Conservation (phyloP, 2,888 invertebrate genomes). For the Crematogaster levior region DNA sequence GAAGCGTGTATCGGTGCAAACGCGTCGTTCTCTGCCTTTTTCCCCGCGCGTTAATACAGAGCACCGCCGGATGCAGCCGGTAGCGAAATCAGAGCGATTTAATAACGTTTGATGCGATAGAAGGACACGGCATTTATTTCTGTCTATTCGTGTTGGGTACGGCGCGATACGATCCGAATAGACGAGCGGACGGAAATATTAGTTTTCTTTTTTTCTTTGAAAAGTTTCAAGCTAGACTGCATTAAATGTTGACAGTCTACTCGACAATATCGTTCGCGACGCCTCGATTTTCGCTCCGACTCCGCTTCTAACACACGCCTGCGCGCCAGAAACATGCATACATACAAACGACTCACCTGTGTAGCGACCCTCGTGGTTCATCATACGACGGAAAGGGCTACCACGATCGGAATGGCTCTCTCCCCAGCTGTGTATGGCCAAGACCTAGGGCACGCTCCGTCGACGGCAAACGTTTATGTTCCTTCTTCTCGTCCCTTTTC, state of each 20-base stretch:
- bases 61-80: not conserved
- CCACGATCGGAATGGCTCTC: not conserved
- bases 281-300: not conserved
- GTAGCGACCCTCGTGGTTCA: slow-evolving; percentile 26
- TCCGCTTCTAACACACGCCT: slow-evolving; percentile 10
- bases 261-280: not conserved
- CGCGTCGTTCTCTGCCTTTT: slow-evolving; percentile 23
- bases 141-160: not conserved
- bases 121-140: not conserved
- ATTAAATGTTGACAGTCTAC: not conserved
- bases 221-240: not conserved
- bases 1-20: slow-evolving; percentile 6
- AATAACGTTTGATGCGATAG: not conserved
- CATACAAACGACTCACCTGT: slow-evolving; percentile 19
- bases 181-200: not conserved
- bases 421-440: not conserved
- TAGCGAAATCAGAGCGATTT: not conserved
- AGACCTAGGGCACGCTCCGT: slow-evolving; percentile 44
- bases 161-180: not conserved
- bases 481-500: not conserved
- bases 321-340: not conserved
- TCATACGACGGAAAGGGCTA: slow-evolving; percentile 18
- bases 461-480: slow-evolving; percentile 16
- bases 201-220: not conserved
- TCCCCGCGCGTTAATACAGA: not conserved